A percentile compares a stretch with the other conserved stretches of the same genome.
Conservation (phyloP, 2,113 vertebrate species). For the Noturus placidus region DNA sequence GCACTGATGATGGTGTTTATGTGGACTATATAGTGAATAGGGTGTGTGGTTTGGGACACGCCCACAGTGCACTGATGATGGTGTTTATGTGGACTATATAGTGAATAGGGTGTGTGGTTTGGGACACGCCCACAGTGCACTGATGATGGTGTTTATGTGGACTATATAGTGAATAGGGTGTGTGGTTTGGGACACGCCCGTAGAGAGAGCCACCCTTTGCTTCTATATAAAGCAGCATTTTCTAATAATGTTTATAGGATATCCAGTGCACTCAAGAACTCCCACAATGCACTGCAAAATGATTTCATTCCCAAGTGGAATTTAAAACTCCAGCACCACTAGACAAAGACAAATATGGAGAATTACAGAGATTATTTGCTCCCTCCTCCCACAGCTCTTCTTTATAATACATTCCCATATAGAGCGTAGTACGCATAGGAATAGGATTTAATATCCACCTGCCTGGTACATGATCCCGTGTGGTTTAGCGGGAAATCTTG, state of each 20-base stretch:
- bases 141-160: background rate
- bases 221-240: background rate
- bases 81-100: background rate
- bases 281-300: slow-evolving; percentile 11
- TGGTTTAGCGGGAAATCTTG: background rate
- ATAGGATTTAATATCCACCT: background rate
- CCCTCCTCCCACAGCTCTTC: background rate
- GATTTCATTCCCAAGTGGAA: background rate
- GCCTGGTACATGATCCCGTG: background rate
- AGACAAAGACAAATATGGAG: slow-evolving; percentile 2
- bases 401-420: background rate
- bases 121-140: background rate
- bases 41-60: background rate
- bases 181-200: background rate
- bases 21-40: no score
- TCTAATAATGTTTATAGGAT: background rate
- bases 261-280: background rate
- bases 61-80: background rate
- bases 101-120: background rate
- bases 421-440: background rate
- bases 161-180: background rate
- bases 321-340: background rate
- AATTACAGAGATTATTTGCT: background rate
- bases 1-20: no score
- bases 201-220: background rate